Evolutionary conservation across 2,888 invertebrate genomes (phyloP).

Genomic region (Drosophila helvetica): DNA sequence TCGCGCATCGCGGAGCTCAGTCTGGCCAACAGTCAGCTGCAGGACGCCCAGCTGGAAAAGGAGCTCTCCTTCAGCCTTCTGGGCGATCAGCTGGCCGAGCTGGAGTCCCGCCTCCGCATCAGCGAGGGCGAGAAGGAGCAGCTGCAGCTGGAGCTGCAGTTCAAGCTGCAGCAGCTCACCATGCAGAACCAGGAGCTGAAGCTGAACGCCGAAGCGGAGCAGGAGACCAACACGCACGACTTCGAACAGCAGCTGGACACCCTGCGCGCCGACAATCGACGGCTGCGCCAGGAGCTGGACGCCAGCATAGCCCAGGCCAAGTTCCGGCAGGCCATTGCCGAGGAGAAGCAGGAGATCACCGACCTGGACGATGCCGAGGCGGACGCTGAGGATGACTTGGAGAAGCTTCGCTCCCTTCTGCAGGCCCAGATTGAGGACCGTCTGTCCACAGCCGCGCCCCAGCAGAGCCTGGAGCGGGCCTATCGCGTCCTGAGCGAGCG

Average conservation of each 20-base stretch:
- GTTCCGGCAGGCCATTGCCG: constrained; percentile 74
- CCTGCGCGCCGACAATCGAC: constrained; percentile 69
- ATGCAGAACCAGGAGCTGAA: constrained; percentile 79
- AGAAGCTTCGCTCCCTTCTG: constrained; percentile 69
- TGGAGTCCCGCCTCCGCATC: constrained; percentile 70
- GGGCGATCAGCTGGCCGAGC: constrained; percentile 71
- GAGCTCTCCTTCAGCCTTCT: constrained; percentile 72
- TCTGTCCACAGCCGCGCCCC: constrained; percentile 42
- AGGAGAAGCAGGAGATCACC: constrained; percentile 81
- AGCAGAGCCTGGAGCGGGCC: constrained; percentile 72
- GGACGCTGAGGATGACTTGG: constrained; percentile 64
- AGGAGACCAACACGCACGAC: constrained; percentile 72
- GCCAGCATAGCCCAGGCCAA: constrained; percentile 69
- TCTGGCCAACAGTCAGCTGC: constrained; percentile 73
- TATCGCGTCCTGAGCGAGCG: constrained; percentile 86
- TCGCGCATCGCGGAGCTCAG: constrained; percentile 72
- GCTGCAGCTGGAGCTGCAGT: constrained; percentile 76
- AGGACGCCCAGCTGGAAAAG: constrained; percentile 78
- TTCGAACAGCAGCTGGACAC: constrained; percentile 72
- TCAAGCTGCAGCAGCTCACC: constrained; percentile 71
- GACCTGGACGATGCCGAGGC: constrained; percentile 82
- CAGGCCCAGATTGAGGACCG: constrained; percentile 64
- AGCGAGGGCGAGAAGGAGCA: constrained; percentile 78
- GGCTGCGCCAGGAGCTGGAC: constrained; percentile 71
- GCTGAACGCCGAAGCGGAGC: constrained; percentile 77